Evolutionary conservation across 37 sponge, comb jelly and placozoan genomes (phyloP).

Genomic region (Agelas oroides): DNA sequence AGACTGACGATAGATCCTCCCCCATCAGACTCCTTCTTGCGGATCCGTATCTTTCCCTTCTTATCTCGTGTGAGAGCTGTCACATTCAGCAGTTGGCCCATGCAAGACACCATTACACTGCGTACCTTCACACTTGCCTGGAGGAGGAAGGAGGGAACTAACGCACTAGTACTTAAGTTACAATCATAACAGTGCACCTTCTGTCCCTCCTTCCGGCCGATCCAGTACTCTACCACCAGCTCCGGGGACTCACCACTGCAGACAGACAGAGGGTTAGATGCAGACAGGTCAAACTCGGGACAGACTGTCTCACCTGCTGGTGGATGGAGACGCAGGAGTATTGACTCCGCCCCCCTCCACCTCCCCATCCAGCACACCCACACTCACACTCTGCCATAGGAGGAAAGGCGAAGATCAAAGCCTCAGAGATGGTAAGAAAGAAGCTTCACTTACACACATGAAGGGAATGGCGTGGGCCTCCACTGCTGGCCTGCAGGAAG

Average conservation of each 20-base stretch:
- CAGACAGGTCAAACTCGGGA: too few species aligned
- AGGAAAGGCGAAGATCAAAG: not conserved
- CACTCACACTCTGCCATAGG: conserved; percentile 45
- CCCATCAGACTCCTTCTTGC: conserved; percentile 8
- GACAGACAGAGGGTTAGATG: not conserved
- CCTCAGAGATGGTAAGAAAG: too few species aligned
- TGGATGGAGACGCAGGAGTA: not conserved
- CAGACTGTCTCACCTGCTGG: not conserved
- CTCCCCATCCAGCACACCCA: conserved; percentile 40
- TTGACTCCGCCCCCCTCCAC: not conserved
- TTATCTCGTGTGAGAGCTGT: conserved; percentile 55
- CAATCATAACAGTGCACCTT: conserved; percentile 16
- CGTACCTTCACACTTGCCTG: conserved; percentile 64
- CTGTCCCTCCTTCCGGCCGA: conserved; percentile 27
- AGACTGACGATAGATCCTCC: conserved; percentile 60
- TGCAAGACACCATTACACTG: conserved; percentile 61
- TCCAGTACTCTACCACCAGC: conserved; percentile 65
- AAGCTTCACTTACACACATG: conserved; percentile 64
- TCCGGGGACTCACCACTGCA: conserved; percentile 43
- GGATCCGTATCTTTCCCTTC: conserved; percentile 55
- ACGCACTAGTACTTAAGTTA: not conserved
- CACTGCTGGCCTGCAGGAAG: too few species aligned
- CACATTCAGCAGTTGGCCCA: conserved; percentile 53
- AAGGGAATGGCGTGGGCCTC: conserved; percentile 13
- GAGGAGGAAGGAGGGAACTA: not conserved